Percentiles rank a stretch among this genome's conserved stretches.
Evolutionary conservation across 1,140 invertebrate species (phyloP).

Genomic region (Camponotus pennsylvanicus): DNA sequence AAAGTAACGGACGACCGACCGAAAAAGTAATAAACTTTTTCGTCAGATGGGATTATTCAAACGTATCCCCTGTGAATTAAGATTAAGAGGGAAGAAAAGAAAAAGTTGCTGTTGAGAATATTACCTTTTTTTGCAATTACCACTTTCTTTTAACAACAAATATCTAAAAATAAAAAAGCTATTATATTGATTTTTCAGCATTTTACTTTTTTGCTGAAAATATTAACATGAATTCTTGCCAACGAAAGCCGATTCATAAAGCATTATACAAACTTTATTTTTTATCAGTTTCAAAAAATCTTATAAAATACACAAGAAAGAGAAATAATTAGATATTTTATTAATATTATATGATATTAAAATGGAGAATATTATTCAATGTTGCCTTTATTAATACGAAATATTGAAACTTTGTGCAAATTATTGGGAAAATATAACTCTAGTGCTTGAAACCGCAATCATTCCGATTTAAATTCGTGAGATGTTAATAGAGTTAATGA

Average conservation of each 20-base stretch:
- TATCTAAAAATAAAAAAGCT: not conserved
- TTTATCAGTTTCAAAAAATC: not conserved
- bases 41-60: not conserved
- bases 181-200: not conserved
- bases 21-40: slow-evolving; percentile 21
- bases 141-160: not conserved
- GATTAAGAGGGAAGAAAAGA: not conserved
- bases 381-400: not conserved
- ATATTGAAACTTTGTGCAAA: not conserved
- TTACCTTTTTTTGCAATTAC: not conserved
- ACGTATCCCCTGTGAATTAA: not conserved
- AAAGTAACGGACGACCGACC: slow-evolving; percentile 29
- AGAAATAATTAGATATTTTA: not conserved
- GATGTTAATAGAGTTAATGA: slow-evolving; percentile 57
- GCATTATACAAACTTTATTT: not conserved
- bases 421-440: not conserved
- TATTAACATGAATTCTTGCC: not conserved
- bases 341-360: not conserved
- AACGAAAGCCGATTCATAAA: not conserved
- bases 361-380: not conserved
- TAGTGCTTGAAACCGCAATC: not conserved
- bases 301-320: not conserved
- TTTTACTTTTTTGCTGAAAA: not conserved
- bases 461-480: slow-evolving; percentile 20
- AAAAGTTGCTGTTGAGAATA: not conserved